Percentiles rank a stretch among this genome's conserved stretches.
phyloP scores from a whole-genome alignment of 2,113 vertebrate genomes.

The Sander lucioperca region DNA sequence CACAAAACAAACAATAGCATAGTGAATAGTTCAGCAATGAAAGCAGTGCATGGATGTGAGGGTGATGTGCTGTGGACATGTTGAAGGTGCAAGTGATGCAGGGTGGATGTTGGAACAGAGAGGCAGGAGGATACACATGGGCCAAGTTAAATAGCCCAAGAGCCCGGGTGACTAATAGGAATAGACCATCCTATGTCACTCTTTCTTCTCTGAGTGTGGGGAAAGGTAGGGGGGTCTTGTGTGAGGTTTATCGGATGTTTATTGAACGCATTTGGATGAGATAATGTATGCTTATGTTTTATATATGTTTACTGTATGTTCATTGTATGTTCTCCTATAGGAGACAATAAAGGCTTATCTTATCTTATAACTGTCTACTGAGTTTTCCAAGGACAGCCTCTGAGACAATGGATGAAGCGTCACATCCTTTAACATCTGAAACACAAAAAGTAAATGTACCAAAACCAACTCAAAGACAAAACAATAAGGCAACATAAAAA shows the following conservation, averaged over 20 bases:
- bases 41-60: not conserved
- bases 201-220: too few species aligned
- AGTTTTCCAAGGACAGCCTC: not conserved
- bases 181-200: too few species aligned
- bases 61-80: not conserved
- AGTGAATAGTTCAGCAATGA: not conserved
- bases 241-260: too few species aligned
- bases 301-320: too few species aligned
- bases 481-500: not conserved
- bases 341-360: too few species aligned
- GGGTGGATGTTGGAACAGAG: too few species aligned
- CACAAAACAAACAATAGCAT: not conserved
- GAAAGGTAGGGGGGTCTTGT: too few species aligned
- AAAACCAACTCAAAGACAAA: not conserved
- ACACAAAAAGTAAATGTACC: not conserved
- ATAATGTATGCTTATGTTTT: too few species aligned
- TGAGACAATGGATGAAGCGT: not conserved
- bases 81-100: not conserved
- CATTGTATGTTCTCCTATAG: too few species aligned
- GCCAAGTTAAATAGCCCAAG: not conserved
- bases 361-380: not conserved
- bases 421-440: not conserved
- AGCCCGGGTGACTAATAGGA: too few species aligned
- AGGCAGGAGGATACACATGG: not conserved
- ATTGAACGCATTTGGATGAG: too few species aligned